Percentiles rank a stretch among this genome's conserved stretches.
Conservation (phyloP, 2,888 invertebrate species). For the Dasypogon diadema region DNA sequence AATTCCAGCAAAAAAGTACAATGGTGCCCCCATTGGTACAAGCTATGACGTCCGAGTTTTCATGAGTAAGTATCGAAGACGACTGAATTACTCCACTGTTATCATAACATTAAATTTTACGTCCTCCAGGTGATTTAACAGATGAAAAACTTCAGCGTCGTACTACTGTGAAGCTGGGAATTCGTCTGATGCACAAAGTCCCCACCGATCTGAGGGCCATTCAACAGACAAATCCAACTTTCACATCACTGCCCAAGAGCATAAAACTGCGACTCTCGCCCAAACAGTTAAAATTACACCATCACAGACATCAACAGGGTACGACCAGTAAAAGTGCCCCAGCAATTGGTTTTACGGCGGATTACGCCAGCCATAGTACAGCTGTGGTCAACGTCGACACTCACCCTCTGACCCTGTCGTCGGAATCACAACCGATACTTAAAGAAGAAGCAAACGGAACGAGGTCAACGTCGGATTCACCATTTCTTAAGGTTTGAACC, state of each 20-base stretch:
- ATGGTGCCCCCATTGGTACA: conserved; percentile 88
- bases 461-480: background rate
- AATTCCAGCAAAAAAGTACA: conserved; percentile 87
- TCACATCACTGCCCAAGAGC: conserved; percentile 57
- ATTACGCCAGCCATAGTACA: conserved; percentile 39
- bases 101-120: background rate
- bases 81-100: background rate
- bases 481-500: conserved; percentile 4
- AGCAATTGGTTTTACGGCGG: conserved; percentile 34
- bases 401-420: conserved; percentile 45
- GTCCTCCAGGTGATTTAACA: conserved; percentile 75
- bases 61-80: conserved; percentile 72
- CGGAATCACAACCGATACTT: conserved; percentile 8
- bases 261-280: conserved; percentile 60
- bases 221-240: conserved; percentile 57
- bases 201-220: conserved; percentile 57
- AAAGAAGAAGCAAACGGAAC: conserved; percentile 15
- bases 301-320: conserved; percentile 35
- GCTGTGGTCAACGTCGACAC: conserved; percentile 43
- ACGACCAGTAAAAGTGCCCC: conserved; percentile 27
- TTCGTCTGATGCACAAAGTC: conserved; percentile 77
- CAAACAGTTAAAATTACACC: conserved; percentile 59
- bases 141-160: conserved; percentile 83
- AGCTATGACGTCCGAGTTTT: conserved; percentile 87
- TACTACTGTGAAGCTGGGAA: conserved; percentile 83